phyloP scores from a whole-genome alignment of 1,140 invertebrate species.

The Drosophila neocordata region DNA sequence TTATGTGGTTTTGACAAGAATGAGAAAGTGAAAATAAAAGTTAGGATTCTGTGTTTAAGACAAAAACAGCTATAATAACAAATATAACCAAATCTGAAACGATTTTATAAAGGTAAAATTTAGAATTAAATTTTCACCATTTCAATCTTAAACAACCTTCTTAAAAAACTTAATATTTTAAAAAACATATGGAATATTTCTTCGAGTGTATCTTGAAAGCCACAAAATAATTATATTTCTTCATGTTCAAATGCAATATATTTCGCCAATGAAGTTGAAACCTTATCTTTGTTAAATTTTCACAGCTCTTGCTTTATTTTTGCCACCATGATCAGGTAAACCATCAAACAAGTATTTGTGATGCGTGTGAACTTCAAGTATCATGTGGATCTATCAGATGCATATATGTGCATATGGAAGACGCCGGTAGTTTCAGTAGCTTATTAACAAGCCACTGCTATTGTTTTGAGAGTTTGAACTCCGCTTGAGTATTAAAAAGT shows the following conservation, averaged over 20 bases:
- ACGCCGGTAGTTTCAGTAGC: conserved; percentile 19
- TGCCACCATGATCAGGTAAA: conserved; percentile 12
- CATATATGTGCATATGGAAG: too few species aligned
- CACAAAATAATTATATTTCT: conserved; percentile 35
- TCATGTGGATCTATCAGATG: conserved; percentile 48
- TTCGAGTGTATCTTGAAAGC: background rate
- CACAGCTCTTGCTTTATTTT: conserved; percentile 16
- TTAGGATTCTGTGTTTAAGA: too few species aligned
- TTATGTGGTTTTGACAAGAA: conserved; percentile 12
- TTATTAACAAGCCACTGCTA: conserved; percentile 56
- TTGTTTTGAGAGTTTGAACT: conserved; percentile 56
- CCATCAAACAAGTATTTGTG: conserved; percentile 12
- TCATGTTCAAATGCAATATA: conserved; percentile 19
- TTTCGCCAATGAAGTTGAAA: conserved; percentile 18
- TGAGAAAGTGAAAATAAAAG: conserved; percentile 41
- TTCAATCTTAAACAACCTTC: too few species aligned
- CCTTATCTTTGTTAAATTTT: conserved; percentile 40
- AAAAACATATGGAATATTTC: background rate
- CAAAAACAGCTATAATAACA: too few species aligned
- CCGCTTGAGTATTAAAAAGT: conserved; percentile 24
- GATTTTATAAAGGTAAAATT: too few species aligned
- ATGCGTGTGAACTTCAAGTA: conserved; percentile 67
- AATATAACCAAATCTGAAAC: too few species aligned
- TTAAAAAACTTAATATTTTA: too few species aligned
- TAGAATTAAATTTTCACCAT: too few species aligned